These are phyloP conservation scores for Taurulus bubalis DNA, from an alignment of 2,113 vertebrate genomes.

Conservation along the genomic window DNA sequence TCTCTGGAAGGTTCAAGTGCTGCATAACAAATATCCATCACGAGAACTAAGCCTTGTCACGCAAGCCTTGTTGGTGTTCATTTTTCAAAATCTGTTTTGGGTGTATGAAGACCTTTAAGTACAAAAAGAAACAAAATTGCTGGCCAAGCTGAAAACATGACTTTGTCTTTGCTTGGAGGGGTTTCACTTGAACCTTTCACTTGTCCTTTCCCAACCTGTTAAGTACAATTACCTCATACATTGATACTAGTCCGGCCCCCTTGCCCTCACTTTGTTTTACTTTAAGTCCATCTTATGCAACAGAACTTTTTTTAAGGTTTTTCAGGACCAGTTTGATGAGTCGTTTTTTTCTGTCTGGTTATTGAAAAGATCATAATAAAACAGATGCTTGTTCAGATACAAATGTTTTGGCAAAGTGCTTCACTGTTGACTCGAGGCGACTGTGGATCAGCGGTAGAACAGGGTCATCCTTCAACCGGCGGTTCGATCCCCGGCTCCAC, in stretches of 20 bases:
- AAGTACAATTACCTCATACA: neutral
- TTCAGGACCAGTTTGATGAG: neutral
- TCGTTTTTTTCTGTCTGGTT: slow-evolving; percentile 28
- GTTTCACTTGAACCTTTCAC: neutral
- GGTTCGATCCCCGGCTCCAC: too few relatives aligned
- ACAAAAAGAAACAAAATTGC: neutral
- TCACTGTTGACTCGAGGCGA: neutral
- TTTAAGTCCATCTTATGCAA: slow-evolving; percentile 9
- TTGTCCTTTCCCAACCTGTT: neutral
- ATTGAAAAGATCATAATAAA: slow-evolving; percentile 33
- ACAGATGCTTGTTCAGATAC: neutral
- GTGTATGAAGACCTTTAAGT: neutral
- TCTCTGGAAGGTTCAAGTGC: neutral
- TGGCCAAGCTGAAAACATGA: neutral
- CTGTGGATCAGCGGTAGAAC: too few relatives aligned
- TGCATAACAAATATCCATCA: neutral
- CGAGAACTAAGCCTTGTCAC: neutral
- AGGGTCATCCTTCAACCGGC: too few relatives aligned
- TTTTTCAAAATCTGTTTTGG: neutral
- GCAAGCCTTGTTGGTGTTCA: neutral
- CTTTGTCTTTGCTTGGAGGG: neutral
- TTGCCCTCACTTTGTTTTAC: neutral
- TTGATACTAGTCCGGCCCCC: neutral
- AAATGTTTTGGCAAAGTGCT: slow-evolving; percentile 3
- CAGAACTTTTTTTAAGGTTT: slow-evolving; percentile 30